Base-by-base conservation (phyloP, 2,113 vertebrate genomes). In the Upupa epops region DNA sequence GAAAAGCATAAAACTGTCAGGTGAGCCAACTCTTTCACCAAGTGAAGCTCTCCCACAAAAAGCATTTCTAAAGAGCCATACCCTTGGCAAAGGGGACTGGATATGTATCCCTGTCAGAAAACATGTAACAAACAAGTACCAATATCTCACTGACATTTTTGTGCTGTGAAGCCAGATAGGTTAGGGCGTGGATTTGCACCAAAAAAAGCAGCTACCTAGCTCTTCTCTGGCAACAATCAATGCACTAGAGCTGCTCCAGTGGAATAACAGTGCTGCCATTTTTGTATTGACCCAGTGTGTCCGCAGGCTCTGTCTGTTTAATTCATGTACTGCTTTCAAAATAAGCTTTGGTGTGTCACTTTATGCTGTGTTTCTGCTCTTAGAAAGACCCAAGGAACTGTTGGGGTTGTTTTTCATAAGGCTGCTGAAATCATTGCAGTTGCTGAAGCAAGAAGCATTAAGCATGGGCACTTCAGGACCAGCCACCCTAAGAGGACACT, bases 221-320 rank as follows among this genome's bases (percentile, higher is more conserved):
- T 89, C 40, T 89, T 92, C 54, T 75, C 60, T 90, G 76, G 17
- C 84, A 86, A 45, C 76, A 66, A 82, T 83, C 83, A 77, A 92
- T 93, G 66, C 13, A 52, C 71, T 15, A 79, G 76, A 88, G 75
- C 76, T 28, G 65, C 70, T 71, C 61, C 36, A 55, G 49, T 66
- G 76, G 84, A 92, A 80, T 60, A 70, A 81, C 90, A 80, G 26
- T 68, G 58, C 26, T 8, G 7, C 48, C 3, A 3, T 45, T 58
- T 91, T 59, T 64, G 34, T 79, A 93, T 88, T 63, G 95, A 94
- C 75, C 55, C 83, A 59, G 86, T 70, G 42, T 34, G 25, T 25
- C 68, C 3, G 2, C 76, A 40, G 85, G 79, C 17, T 29, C 81
- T 76, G 49, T 42, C 65, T 40, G 40, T 89, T 76, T 80, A 31